These are phyloP conservation scores for Drosophila mercatorum DNA, from an alignment of 2,888 invertebrate genomes.

Conservation along the genomic window DNA sequence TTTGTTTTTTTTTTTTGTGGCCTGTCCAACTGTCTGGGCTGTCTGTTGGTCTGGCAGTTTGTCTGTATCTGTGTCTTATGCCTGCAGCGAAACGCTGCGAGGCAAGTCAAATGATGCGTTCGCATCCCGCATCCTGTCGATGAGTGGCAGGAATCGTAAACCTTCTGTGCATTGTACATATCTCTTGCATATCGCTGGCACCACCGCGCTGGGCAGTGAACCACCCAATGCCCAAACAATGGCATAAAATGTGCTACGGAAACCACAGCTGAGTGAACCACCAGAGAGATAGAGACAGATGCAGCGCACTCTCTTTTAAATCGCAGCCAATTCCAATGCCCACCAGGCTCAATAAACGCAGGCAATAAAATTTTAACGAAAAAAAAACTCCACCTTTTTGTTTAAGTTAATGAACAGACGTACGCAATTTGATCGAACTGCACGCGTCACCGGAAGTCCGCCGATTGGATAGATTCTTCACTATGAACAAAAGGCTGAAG, in stretches of 20 bases:
- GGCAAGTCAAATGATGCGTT: constrained; percentile 65
- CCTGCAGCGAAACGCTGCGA: constrained; percentile 22
- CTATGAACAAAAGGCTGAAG: background rate
- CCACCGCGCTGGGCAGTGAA: constrained; percentile 20
- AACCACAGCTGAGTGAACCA: constrained; percentile 71
- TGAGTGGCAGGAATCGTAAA: constrained; percentile 58
- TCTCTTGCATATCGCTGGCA: constrained; percentile 31
- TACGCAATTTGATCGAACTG: constrained; percentile 20
- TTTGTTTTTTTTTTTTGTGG: constrained; percentile 7
- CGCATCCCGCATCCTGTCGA: constrained; percentile 55
- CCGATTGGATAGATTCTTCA: constrained; percentile 11
- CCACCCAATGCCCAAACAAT: constrained; percentile 42
- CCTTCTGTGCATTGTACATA: constrained; percentile 35
- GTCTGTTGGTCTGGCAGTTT: background rate
- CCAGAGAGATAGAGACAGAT: constrained; percentile 15
- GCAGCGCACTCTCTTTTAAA: constrained; percentile 28
- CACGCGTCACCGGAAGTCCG: constrained; percentile 2
- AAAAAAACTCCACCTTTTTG: constrained; percentile 34
- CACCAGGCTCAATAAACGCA: constrained; percentile 60
- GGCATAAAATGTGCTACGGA: constrained; percentile 69
- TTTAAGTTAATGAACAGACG: constrained; percentile 20
- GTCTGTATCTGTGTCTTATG: constrained; percentile 9
- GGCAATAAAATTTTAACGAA: constrained; percentile 72
- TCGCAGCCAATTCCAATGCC: constrained; percentile 32
- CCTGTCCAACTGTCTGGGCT: background rate